Conservation (phyloP, 2,797 vertebrate species). For the Amphiprion clarkii region DNA sequence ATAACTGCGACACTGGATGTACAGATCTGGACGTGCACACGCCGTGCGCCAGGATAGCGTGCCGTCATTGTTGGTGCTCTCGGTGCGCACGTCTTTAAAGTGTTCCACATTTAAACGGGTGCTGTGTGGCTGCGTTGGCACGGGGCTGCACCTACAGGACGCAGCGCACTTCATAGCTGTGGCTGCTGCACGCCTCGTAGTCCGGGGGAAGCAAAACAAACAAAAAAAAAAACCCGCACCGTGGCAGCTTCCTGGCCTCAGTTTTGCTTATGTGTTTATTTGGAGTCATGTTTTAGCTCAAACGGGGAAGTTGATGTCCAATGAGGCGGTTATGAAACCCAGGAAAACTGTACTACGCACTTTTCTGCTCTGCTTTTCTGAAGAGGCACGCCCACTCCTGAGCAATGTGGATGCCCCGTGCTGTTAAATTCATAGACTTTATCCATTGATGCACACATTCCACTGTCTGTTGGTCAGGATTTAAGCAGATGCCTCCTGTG, state of each 20-base stretch:
- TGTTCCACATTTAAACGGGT: conserved; percentile 63
- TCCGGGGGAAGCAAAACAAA: background rate
- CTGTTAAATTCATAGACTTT: background rate
- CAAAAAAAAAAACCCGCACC: background rate
- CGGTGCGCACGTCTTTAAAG: conserved; percentile 59
- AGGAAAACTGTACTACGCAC: conserved; percentile 86
- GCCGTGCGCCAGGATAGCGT: conserved; percentile 39
- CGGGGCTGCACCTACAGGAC: conserved; percentile 60
- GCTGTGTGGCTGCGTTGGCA: conserved; percentile 25
- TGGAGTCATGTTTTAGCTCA: background rate
- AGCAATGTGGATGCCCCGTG: conserved; percentile 64
- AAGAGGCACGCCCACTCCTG: conserved; percentile 87
- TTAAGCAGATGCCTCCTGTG: background rate
- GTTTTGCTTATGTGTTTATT: conserved; percentile 23
- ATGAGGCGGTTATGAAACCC: conserved; percentile 54
- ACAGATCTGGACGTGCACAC: conserved; percentile 42
- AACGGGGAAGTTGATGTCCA: conserved; percentile 26
- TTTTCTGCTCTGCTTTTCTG: conserved; percentile 79
- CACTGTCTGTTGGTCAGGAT: background rate
- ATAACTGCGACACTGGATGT: conserved; percentile 79
- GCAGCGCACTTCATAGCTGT: conserved; percentile 61
- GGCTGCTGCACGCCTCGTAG: conserved; percentile 50
- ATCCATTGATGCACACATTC: background rate
- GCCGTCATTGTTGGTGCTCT: conserved; percentile 53
- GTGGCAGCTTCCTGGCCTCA: conserved; percentile 3